phyloP scores from a whole-genome alignment of 2,888 invertebrate genomes.

The Linnaemya tessellans region DNA sequence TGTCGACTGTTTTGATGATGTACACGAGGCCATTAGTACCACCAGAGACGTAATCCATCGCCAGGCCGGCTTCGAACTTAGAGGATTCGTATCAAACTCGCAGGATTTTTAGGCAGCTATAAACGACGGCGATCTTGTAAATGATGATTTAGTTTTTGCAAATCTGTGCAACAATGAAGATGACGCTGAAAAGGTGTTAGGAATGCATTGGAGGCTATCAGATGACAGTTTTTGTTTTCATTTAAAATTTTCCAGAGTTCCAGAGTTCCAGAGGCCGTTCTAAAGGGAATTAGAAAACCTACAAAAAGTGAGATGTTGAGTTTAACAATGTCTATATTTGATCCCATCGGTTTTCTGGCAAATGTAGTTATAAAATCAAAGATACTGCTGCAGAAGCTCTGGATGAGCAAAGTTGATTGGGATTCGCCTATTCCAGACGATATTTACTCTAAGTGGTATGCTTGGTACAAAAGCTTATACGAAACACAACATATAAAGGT shows the following conservation, averaged over 20 bases:
- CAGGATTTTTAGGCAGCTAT: too few species aligned
- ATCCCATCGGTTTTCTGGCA: not conserved
- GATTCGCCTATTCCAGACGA: not conserved
- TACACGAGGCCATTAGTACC: too few species aligned
- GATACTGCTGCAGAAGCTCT: not conserved
- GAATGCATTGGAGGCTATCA: too few species aligned
- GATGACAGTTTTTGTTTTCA: slow-evolving; percentile 24
- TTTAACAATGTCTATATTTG: slow-evolving; percentile 6
- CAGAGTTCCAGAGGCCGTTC: not conserved
- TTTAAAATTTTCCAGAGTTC: slow-evolving; percentile 35
- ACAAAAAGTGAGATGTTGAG: too few species aligned
- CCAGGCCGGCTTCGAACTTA: too few species aligned
- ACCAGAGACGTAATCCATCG: too few species aligned
- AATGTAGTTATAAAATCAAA: slow-evolving; percentile 8
- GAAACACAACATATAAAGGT: not conserved
- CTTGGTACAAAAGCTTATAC: slow-evolving; percentile 19
- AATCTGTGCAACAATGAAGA: too few species aligned
- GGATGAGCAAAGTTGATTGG: not conserved
- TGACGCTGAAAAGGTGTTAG: too few species aligned
- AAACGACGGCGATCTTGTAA: too few species aligned
- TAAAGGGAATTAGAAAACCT: slow-evolving; percentile 12
- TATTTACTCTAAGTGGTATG: slow-evolving; percentile 15
- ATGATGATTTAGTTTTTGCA: too few species aligned
- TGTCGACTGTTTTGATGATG: too few species aligned
- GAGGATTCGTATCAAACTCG: too few species aligned